Percentiles rank a stretch among this genome's conserved stretches.
Conservation (phyloP, 2,797 vertebrate genomes). For the Anolis apletophallus region DNA sequence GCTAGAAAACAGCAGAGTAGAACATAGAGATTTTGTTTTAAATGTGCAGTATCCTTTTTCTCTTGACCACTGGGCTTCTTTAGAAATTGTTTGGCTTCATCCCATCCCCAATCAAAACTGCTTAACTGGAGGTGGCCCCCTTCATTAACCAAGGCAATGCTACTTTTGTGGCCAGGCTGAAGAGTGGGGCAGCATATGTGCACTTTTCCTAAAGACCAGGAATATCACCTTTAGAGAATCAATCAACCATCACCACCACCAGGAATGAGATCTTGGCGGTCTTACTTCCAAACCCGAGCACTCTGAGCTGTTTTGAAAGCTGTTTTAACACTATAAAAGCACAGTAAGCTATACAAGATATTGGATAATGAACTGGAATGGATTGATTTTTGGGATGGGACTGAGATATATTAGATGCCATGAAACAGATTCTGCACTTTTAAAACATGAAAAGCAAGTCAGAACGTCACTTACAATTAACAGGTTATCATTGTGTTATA, state of each 20-base stretch:
- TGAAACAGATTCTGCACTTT: constrained; percentile 81
- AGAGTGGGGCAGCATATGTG: constrained; percentile 51
- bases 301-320: constrained; percentile 48
- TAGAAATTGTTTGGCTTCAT: constrained; percentile 26
- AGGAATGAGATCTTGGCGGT: constrained; percentile 40
- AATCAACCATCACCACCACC: constrained; percentile 54
- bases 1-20: constrained; percentile 78
- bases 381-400: background rate
- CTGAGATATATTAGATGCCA: constrained; percentile 12
- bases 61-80: constrained; percentile 4
- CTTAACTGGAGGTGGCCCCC: constrained; percentile 28
- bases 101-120: constrained; percentile 12
- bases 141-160: constrained; percentile 39
- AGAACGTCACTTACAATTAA: constrained; percentile 65
- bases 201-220: constrained; percentile 37
- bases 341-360: constrained; percentile 52
- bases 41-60: constrained; percentile 79
- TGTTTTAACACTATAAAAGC: constrained; percentile 35
- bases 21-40: constrained; percentile 80
- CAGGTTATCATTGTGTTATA: constrained; percentile 46
- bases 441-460: constrained; percentile 79
- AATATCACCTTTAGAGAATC: constrained; percentile 52
- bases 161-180: constrained; percentile 42
- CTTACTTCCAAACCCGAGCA: constrained; percentile 59
- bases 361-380: constrained; percentile 22